Evolutionary conservation across 1,140 invertebrate species (phyloP), one percentile per base, ranked within the genome.

Genomic region (Araneus ventricosus): DNA sequence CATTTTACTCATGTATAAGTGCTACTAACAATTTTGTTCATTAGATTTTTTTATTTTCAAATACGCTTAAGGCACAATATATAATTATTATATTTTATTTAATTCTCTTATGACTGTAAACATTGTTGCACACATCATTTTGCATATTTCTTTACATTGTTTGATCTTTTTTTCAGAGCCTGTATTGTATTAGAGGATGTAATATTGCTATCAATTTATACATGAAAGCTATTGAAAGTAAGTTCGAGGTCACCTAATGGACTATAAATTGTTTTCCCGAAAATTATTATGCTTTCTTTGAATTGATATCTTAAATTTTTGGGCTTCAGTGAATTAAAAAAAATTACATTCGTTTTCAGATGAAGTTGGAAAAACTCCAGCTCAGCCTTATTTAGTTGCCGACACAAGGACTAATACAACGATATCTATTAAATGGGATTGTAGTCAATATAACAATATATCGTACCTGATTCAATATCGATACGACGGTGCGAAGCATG

Each of bases 181-280:
- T 98, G 5, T 97, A 97, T 94, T 98, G 97, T 95, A 96, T 97
- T n/a, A 96, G 97, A 95, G 97, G 97, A 89, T 97, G 98, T 95
- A 97, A 97, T 95, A 96, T 97, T 95, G 97, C 97, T 79, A 95
- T 98, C 86, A 97, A 97, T 94, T 95, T 96, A 92, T 97, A 98
- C 95, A 97, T 97, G 95, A 96, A 97, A 95, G 96, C 96, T 95
- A 95, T 97, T 88, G 96, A 97, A 96, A 96, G 97, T 97, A 96
- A 94, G 41, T 57, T 45, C 20, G 20, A 14, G 20, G 6, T 22
- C 4, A 7, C 20, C n/a, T 7, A 24, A 6, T n/a, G 22, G 22
- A 63, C 0, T 63, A 7, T 63, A n/a, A 24, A 5, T 22, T 24
- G 5, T n/a, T 24, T 63, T n/a, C 24, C 0, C 59, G 5, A 24